Base-by-base conservation (phyloP, 2,797 vertebrate genomes). In the Silurus lanzhouensis region DNA sequence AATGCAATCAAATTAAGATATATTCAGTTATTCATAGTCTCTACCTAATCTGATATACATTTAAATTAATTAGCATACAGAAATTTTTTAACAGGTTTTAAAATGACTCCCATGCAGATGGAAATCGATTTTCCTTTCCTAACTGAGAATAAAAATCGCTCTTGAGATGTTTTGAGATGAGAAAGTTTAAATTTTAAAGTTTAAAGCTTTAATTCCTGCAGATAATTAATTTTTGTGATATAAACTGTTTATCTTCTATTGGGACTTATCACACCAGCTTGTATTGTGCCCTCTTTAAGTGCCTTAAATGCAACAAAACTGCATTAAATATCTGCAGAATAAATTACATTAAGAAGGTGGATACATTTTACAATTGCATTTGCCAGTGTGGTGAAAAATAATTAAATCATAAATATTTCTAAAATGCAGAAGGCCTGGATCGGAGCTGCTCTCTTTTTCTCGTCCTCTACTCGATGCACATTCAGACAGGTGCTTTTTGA, bases 21-120 rank as follows among this genome's bases (percentile, higher is more conserved):
- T 38, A 38, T 38, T 38, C 38, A 38, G 38, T 38, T 20, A 84
- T 80, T 82, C 27, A 63, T n/a, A 48, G 44, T 31, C 77, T 91
- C 90, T 91, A 91, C 91, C 91, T 88, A 91, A 86, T 77, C 8
- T 79, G 77, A 67, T 86, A 85, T 89, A 82, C 90, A 90, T 90
- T 91, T 85, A 44, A 70, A 88, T 89, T 90, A 92, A 92, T 92
- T 90, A 88, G 77, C 89, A 68, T 63, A 89, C 78, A 85, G 71
- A 89, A 88, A 87, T 78, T 90, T 52, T 57, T 68, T 68, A 91
- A 90, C 89, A 87, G 77, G 75, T 84, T 88, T 90, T 86, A 79
- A 93, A 92, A 92, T 88, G 84, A 90, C 87, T 91, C 88, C 7
- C 74, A 88, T 84, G 79, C 82, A 89, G 57, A 25, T 76, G 3